Evolutionary conservation across 2,797 vertebrate species (phyloP).

Genomic region (Amphiprion clarkii): DNA sequence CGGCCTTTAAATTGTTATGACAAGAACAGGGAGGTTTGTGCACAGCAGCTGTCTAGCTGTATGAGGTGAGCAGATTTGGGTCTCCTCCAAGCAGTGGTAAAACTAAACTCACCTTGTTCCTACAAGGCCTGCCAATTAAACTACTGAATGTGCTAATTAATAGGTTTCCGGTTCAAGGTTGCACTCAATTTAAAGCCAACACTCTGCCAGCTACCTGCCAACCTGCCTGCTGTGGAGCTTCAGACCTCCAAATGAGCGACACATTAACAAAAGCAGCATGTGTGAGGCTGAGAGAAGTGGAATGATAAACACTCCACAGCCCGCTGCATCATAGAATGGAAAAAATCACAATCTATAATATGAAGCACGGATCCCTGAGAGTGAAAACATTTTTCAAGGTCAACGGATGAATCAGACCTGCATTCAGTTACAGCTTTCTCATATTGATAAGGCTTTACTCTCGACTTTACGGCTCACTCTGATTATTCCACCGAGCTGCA

Average conservation of each 20-base stretch:
- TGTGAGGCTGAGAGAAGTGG: background rate
- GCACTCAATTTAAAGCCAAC: constrained; percentile 48
- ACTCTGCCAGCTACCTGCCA: constrained; percentile 43
- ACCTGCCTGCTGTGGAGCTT: constrained; percentile 30
- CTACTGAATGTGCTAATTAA: constrained; percentile 53
- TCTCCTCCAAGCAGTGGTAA: constrained; percentile 18
- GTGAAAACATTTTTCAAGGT: constrained; percentile 44
- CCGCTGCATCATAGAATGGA: constrained; percentile 5
- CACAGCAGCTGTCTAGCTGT: constrained; percentile 13
- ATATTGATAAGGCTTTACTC: constrained; percentile 52
- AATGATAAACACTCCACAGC: constrained; percentile 28
- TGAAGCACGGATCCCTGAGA: constrained; percentile 21
- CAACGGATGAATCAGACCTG: constrained; percentile 28
- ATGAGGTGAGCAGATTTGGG: constrained; percentile 3
- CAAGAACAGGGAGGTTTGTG: background rate
- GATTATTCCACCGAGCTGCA: constrained; percentile 63
- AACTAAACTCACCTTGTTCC: constrained; percentile 41
- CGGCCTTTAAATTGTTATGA: constrained; percentile 12
- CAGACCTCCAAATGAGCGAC: constrained; percentile 18
- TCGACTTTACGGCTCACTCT: constrained; percentile 51
- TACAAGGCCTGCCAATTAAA: constrained; percentile 55
- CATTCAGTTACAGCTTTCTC: constrained; percentile 34
- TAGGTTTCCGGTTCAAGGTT: constrained; percentile 39
- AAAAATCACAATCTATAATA: constrained; percentile 6
- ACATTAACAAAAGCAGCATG: constrained; percentile 42